Evolutionary conservation across 2,113 vertebrate species (phyloP).

Genomic region (Pristiophorus japonicus): DNA sequence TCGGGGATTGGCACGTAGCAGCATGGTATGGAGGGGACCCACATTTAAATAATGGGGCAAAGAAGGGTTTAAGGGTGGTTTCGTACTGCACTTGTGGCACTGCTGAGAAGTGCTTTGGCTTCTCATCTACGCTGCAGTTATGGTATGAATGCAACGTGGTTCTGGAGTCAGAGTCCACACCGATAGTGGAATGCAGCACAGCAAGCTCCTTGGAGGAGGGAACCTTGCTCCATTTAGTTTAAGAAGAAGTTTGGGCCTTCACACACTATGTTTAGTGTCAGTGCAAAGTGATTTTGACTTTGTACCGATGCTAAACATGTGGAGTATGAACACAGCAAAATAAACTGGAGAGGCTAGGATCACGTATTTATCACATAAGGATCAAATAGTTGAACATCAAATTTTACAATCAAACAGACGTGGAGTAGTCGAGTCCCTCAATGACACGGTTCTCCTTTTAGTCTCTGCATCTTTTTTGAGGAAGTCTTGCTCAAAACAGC

Average conservation of each 20-base stretch:
- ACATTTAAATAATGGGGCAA: not conserved
- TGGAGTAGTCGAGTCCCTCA: not conserved
- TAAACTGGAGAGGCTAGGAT: not conserved
- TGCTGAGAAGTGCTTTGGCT: not conserved
- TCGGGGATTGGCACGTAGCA: not conserved
- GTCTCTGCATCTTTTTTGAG: not conserved
- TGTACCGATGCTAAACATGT: not conserved
- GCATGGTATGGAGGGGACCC: not conserved
- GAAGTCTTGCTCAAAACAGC: not conserved
- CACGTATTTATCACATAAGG: not conserved
- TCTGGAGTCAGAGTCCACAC: not conserved
- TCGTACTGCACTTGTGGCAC: not conserved
- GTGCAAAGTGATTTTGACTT: not conserved
- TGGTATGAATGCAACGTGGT: not conserved
- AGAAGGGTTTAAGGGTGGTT: not conserved
- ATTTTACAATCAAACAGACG: not conserved
- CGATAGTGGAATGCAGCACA: not conserved
- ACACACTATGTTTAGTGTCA: not conserved
- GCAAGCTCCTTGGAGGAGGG: too few species aligned
- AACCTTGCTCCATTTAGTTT: not conserved
- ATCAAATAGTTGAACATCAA: not conserved
- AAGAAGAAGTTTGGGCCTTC: not conserved
- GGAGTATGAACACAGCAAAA: not conserved
- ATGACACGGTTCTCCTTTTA: not conserved
- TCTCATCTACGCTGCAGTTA: too few species aligned